A percentile compares a stretch with the other conserved stretches of the same genome.
Conservation (phyloP, 2,888 invertebrate genomes). For the Tricholauxania praeusta region DNA sequence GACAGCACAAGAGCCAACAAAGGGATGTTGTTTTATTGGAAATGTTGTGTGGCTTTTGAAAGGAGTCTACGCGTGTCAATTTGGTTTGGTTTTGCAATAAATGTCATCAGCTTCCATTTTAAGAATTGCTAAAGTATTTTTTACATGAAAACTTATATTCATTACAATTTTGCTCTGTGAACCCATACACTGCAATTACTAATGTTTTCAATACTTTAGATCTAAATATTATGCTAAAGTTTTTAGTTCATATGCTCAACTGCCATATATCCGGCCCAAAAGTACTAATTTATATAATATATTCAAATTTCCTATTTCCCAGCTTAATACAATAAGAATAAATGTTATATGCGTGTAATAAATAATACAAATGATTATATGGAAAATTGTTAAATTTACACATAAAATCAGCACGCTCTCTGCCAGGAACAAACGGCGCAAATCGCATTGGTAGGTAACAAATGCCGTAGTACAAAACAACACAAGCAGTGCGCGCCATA, state of each 20-base stretch:
- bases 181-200: conserved; percentile 17
- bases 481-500: no score
- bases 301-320: conserved; percentile 2
- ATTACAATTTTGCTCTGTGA: conserved; percentile 13
- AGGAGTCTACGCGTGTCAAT: conserved; percentile 3
- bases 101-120: background rate
- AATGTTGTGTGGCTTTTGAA: no score
- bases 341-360: no score
- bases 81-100: conserved; percentile 28
- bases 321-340: no score
- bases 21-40: no score
- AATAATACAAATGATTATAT: conserved; percentile 13
- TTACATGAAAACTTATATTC: background rate
- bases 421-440: no score
- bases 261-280: conserved; percentile 13
- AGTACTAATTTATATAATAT: conserved; percentile 10
- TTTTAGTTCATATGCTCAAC: conserved; percentile 15
- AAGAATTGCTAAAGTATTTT: no score
- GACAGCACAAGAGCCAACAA: background rate
- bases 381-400: conserved; percentile 23
- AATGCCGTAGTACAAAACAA: no score
- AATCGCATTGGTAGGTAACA: no score
- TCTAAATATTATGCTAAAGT: background rate
- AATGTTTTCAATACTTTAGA: background rate
- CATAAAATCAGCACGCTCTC: conserved; percentile 54